phyloP scores from a whole-genome alignment of 2,888 invertebrate species.

The Fragum sueziense region DNA sequence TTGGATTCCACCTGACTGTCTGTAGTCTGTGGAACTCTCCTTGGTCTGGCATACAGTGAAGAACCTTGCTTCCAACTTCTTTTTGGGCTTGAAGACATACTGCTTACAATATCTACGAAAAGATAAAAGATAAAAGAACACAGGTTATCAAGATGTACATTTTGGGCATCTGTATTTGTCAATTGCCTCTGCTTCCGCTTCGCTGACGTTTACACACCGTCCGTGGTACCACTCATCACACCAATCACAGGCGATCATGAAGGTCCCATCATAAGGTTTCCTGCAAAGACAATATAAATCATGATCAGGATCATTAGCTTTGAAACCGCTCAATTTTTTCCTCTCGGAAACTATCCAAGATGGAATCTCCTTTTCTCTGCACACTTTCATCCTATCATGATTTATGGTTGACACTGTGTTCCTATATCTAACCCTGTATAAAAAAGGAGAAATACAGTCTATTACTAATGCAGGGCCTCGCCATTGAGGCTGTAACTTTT shows the following conservation, averaged over 20 bases:
- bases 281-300: background rate
- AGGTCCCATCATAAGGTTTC: background rate
- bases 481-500: constrained; percentile 46
- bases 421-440: constrained; percentile 26
- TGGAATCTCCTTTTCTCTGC: constrained; percentile 29
- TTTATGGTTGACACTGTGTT: constrained; percentile 24
- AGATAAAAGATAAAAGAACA: too few species aligned
- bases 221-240: background rate
- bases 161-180: too few species aligned
- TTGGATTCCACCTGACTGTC: too few species aligned
- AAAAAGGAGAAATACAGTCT: constrained; percentile 24
- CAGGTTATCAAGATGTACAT: too few species aligned
- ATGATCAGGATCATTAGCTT: background rate
- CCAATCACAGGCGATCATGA: background rate
- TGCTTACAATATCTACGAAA: too few species aligned
- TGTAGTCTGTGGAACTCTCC: too few species aligned
- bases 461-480: constrained; percentile 45
- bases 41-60: too few species aligned
- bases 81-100: too few species aligned
- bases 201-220: background rate
- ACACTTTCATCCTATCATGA: constrained; percentile 44
- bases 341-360: constrained; percentile 21
- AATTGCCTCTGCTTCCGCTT: too few species aligned
- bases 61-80: too few species aligned
- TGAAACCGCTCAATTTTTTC: background rate